Conservation (phyloP, 2,888 invertebrate species). For the Orthosia cruda region DNA sequence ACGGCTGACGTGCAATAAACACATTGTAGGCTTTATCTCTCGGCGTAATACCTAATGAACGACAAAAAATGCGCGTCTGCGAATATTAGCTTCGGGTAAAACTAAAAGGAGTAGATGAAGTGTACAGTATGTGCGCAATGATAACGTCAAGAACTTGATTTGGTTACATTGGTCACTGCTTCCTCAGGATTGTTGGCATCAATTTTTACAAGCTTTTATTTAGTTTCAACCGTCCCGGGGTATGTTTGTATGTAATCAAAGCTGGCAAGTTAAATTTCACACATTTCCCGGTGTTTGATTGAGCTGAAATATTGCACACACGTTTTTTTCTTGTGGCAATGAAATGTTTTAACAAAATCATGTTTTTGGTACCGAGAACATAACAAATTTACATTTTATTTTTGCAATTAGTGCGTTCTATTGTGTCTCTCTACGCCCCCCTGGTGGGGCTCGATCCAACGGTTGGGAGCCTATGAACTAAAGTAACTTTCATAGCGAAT, state of each 20-base stretch:
- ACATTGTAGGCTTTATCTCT: background rate
- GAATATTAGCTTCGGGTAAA: background rate
- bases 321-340: too few relatives aligned
- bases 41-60: background rate
- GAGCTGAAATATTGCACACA: too few relatives aligned
- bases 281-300: too few relatives aligned
- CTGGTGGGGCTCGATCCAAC: too few relatives aligned
- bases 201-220: background rate
- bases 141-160: background rate
- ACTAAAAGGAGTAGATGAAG: background rate
- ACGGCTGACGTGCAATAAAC: background rate
- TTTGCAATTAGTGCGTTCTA: background rate
- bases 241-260: too few relatives aligned
- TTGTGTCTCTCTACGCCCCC: background rate
- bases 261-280: too few relatives aligned
- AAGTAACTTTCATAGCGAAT: constrained; percentile 44
- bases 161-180: background rate
- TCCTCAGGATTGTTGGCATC: background rate
- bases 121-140: background rate
- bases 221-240: too few relatives aligned
- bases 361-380: too few relatives aligned
- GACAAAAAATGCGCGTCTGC: background rate
- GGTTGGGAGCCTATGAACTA: background rate
- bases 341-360: too few relatives aligned
- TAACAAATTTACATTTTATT: background rate